Percentiles rank a stretch among this genome's conserved stretches.
Evolutionary conservation across 2,888 invertebrate genomes (phyloP).

Genomic region (Pterostichus madidus): DNA sequence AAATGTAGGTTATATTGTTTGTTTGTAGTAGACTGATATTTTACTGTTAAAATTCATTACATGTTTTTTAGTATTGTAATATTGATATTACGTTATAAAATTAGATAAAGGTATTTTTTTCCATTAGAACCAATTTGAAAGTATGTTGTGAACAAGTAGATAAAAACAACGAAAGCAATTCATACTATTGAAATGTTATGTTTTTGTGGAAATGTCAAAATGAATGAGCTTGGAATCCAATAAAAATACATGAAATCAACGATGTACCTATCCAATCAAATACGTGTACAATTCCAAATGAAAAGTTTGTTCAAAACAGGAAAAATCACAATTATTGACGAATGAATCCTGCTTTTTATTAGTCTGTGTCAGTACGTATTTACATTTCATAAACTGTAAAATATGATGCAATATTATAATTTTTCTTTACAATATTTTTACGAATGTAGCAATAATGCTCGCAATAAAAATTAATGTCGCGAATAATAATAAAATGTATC

Average conservation of each 20-base stretch:
- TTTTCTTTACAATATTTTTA: not conserved
- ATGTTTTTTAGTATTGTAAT: no score
- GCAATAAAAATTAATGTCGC: conserved; percentile 4
- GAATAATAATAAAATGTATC: not conserved
- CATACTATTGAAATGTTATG: not conserved
- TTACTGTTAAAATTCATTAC: no score
- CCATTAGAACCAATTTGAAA: no score
- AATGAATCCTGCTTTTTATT: no score
- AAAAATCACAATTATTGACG: no score
- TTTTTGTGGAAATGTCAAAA: not conserved
- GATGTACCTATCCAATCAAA: conserved; percentile 3
- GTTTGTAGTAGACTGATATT: no score
- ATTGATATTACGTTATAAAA: no score
- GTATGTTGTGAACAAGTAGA: no score
- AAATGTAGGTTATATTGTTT: no score
- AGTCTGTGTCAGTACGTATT: no score
- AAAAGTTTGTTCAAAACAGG: not conserved
- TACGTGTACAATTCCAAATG: not conserved
- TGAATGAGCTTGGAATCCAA: conserved; percentile 2
- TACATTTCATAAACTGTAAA: not conserved
- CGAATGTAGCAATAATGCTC: not conserved
- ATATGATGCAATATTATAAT: no score
- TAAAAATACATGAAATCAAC: not conserved
- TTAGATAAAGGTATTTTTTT: no score
- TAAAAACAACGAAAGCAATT: not conserved